A percentile compares a stretch with the other conserved stretches of the same genome.
Evolutionary conservation across 2,888 invertebrate genomes (phyloP).

Genomic region (Alentia gelatinosa): DNA sequence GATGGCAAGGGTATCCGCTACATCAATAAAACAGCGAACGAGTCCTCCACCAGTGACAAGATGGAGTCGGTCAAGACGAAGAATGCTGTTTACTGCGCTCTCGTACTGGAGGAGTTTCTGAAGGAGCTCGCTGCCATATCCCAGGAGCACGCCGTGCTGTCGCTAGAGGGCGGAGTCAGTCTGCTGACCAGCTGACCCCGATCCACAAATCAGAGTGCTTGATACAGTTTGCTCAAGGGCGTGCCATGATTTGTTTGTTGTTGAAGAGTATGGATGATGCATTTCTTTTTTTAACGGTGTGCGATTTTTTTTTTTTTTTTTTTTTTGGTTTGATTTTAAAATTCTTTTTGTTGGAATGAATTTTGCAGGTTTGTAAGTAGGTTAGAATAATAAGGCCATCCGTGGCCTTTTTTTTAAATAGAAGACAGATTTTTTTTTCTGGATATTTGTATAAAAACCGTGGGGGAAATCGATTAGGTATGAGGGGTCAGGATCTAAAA

Average conservation of each 20-base stretch:
- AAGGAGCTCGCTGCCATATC: conserved; percentile 96
- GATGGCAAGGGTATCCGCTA: conserved; percentile 69
- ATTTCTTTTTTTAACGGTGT: background rate
- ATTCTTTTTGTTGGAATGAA: too few relatives aligned
- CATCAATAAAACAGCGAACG: conserved; percentile 65
- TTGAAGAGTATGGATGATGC: background rate
- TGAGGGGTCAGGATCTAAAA: too few relatives aligned
- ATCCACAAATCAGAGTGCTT: background rate
- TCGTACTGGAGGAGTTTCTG: conserved; percentile 96
- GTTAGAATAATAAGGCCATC: background rate
- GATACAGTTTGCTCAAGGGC: conserved; percentile 40
- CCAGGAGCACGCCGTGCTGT: conserved; percentile 90
- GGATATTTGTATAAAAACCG: too few relatives aligned
- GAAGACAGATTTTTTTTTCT: too few relatives aligned
- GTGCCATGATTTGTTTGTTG: conserved; percentile 18
- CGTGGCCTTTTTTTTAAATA: background rate
- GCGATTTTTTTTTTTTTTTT: too few relatives aligned
- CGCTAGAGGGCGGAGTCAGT: conserved; percentile 40
- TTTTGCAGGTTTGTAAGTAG: background rate
- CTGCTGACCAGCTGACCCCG: conserved; percentile 31
- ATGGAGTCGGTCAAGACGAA: conserved; percentile 78
- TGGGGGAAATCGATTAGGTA: too few relatives aligned
- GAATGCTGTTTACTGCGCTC: conserved; percentile 88
- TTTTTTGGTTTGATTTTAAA: background rate
- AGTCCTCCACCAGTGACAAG: conserved; percentile 60